Evolutionary conservation across 2,797 vertebrate species (phyloP).

Genomic region (Periparus ater): DNA sequence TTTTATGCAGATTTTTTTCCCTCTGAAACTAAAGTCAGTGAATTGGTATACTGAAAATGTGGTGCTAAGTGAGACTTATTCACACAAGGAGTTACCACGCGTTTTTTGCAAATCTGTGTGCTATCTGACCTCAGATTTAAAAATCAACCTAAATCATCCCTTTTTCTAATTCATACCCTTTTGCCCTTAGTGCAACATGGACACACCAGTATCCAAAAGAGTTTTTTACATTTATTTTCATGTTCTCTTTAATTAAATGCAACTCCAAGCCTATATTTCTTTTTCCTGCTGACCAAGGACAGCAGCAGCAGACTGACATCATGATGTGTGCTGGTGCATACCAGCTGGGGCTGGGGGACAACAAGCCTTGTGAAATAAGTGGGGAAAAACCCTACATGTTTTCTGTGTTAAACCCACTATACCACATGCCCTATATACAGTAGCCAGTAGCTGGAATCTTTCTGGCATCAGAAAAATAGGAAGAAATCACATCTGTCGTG

Average conservation of each 20-base stretch:
- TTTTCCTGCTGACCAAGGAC: not conserved
- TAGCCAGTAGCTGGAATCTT: not conserved
- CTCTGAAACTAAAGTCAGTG: not conserved
- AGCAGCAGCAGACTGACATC: not conserved
- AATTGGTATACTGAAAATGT: not conserved
- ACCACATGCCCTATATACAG: not conserved
- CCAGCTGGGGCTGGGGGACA: not conserved
- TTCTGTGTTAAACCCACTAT: not conserved
- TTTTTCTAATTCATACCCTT: not conserved
- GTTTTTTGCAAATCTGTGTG: not conserved
- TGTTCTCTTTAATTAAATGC: not conserved
- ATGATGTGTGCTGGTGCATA: not conserved
- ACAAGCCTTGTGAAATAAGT: not conserved
- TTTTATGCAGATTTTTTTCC: not conserved
- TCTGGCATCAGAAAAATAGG: not conserved
- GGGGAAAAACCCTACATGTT: not conserved
- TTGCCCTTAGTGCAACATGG: not conserved
- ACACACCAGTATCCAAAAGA: not conserved
- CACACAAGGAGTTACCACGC: not conserved
- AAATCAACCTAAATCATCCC: not conserved
- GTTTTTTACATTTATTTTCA: not conserved
- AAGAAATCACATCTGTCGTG: not conserved
- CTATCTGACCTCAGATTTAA: not conserved
- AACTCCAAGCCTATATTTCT: not conserved
- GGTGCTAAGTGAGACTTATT: not conserved